phyloP scores from a whole-genome alignment of 2,797 vertebrate species.

The Telmatherina bonti region DNA sequence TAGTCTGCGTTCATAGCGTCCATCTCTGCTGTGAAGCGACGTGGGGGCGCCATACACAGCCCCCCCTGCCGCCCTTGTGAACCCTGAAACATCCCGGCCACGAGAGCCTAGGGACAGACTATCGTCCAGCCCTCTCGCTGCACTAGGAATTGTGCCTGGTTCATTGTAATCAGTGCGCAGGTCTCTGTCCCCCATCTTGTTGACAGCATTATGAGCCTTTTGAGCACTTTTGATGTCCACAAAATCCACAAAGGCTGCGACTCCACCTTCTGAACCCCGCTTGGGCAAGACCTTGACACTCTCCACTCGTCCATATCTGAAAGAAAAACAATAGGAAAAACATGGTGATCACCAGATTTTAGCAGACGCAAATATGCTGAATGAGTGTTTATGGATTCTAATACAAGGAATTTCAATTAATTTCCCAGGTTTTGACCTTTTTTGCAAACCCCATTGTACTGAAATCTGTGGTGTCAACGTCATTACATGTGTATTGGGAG shows the following conservation, averaged over 20 bases:
- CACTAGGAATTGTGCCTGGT: slow-evolving; percentile 98
- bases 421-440: not conserved
- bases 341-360: slow-evolving; percentile 23
- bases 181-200: slow-evolving; percentile 99
- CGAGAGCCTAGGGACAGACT: slow-evolving; percentile 93
- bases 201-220: slow-evolving; percentile 99
- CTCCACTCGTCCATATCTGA: slow-evolving; percentile 99
- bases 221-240: slow-evolving; percentile 99
- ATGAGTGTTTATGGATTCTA: not conserved
- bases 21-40: slow-evolving; percentile 99
- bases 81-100: slow-evolving; percentile 99
- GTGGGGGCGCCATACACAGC: slow-evolving; percentile 93
- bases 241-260: slow-evolving; percentile 99
- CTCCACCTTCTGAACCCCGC: slow-evolving; percentile 97
- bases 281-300: slow-evolving; percentile 99
- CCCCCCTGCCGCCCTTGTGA: slow-evolving; percentile 97
- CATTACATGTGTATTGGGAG: not conserved
- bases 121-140: slow-evolving; percentile 98
- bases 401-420: not conserved
- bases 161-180: slow-evolving; percentile 99
- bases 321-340: slow-evolving; percentile 32
- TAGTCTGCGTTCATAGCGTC: slow-evolving; percentile 99
- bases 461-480: not conserved
- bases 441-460: slow-evolving; percentile 1
- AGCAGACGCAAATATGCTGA: not conserved